Base-by-base conservation (phyloP, 2,113 vertebrate species). In the Acanthochromis polyacanthus region DNA sequence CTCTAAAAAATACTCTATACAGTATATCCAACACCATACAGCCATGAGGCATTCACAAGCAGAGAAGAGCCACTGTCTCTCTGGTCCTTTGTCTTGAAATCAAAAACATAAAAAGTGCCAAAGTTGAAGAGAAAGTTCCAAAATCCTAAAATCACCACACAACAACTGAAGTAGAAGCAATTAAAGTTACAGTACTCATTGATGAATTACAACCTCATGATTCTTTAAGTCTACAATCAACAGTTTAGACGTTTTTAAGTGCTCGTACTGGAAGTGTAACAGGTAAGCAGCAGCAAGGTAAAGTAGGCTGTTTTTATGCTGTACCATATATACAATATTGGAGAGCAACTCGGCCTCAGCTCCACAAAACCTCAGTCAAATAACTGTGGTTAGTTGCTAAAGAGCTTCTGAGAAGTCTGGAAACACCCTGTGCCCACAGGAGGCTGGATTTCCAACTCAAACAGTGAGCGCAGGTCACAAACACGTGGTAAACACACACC, bases 51-150 rank as follows among this genome's bases (percentile, higher is more conserved):
- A 16, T 83, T 87, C 75, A 86, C 78, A 87, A 90, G 78, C 91
- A 93, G 90, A 93, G 90, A 84, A 67, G 90, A 93, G 85, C 88
- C 53, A 19, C 71, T 19, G 87, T 91, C 91, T 84, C 86, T 88
- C 93, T 88, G 91, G 89, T 90, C 84, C 85, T 86, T 90, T 85
- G 78, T 89, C 89, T 92, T 90, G 5, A 80, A 90, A 88, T 63
- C 5, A 82, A 72, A 71, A 86, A 72, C 57, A 70, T 36, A 74
- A 86, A 84, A 89, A 89, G 77, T 85, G 64, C 78, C 1, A 23
- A 79, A 79, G 60, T 77, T 88, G 75, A 86, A 71, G 2, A 75
- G 84, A 88, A 22, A 55, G 36, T 77, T 84, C 28, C 45, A 58
- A 77, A 86, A 81, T 74, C 63, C 69, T 61, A 73, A 90, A 82